Conservation (phyloP, 2,888 invertebrate genomes). For the Rhodophaea formosa region DNA sequence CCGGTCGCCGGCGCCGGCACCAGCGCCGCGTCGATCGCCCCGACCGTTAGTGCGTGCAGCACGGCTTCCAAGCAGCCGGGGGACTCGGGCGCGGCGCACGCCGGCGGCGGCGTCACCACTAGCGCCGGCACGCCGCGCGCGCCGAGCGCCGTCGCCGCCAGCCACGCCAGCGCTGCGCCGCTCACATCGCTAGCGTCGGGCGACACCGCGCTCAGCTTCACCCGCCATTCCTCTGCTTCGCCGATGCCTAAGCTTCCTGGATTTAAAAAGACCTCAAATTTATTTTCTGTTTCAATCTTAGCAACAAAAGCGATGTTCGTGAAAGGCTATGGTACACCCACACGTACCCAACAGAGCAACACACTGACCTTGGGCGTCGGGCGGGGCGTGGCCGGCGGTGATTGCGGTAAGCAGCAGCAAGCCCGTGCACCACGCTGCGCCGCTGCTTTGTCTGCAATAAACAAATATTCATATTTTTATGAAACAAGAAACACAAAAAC, state of each 20-base stretch:
- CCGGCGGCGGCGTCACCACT: constrained; percentile 30
- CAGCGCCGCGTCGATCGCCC: constrained; percentile 40
- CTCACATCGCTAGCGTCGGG: constrained; percentile 27
- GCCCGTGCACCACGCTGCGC: constrained; percentile 4
- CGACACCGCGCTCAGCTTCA: constrained; percentile 32
- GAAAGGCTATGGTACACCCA: too few relatives aligned
- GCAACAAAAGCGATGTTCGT: too few relatives aligned
- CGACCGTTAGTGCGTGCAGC: constrained; percentile 34
- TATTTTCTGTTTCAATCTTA: not conserved
- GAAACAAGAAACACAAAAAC: too few relatives aligned
- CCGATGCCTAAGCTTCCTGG: too few relatives aligned
- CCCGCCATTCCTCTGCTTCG: constrained; percentile 3
- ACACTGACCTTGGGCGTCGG: not conserved
- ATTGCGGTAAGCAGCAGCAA: not conserved
- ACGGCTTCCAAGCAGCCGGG: constrained; percentile 35
- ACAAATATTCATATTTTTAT: too few relatives aligned
- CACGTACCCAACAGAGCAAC: too few relatives aligned
- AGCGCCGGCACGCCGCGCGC: constrained; percentile 38
- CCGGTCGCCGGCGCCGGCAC: constrained; percentile 43
- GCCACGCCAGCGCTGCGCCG: constrained; percentile 32
- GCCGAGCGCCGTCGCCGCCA: constrained; percentile 30
- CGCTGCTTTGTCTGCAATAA: not conserved
- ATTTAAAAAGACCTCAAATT: too few relatives aligned
- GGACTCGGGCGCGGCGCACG: constrained; percentile 28
- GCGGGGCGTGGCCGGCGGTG: not conserved